phyloP scores from a whole-genome alignment of 2,888 invertebrate genomes.

The Megaustenia siamemsis region DNA sequence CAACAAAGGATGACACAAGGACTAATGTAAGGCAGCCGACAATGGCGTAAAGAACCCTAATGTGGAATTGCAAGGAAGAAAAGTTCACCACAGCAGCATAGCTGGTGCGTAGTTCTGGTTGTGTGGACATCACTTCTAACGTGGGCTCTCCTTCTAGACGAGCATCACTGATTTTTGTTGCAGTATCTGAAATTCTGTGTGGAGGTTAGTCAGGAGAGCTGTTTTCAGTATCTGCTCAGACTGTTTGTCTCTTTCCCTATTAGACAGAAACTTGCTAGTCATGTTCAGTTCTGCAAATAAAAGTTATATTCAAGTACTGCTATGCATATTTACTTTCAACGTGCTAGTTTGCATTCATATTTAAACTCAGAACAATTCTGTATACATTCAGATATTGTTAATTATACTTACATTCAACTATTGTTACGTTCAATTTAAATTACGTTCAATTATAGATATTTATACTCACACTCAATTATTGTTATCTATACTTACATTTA shows the following conservation, averaged over 20 bases:
- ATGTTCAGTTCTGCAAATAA: conserved; percentile 18
- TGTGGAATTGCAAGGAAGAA: conserved; percentile 20
- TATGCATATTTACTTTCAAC: too few species aligned
- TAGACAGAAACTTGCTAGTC: neutral
- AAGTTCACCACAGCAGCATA: neutral
- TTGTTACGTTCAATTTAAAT: too few species aligned
- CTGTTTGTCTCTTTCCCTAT: neutral
- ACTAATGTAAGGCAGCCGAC: conserved; percentile 28
- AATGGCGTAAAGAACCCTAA: conserved; percentile 21
- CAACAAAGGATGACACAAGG: conserved; percentile 1
- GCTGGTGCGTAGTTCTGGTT: too few species aligned
- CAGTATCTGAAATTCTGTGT: neutral
- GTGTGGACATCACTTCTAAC: too few species aligned
- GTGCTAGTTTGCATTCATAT: too few species aligned
- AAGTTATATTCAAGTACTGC: too few species aligned
- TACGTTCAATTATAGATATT: too few species aligned
- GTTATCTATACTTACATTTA: too few species aligned
- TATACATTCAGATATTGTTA: too few species aligned
- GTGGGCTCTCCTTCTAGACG: neutral
- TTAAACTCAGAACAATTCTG: too few species aligned
- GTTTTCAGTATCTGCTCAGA: neutral
- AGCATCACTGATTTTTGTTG: neutral
- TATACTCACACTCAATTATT: too few species aligned
- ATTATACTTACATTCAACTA: too few species aligned
- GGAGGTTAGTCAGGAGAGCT: neutral